Evolutionary conservation across 2,797 vertebrate genomes (phyloP).

Genomic region (Aldrovandia affinis): DNA sequence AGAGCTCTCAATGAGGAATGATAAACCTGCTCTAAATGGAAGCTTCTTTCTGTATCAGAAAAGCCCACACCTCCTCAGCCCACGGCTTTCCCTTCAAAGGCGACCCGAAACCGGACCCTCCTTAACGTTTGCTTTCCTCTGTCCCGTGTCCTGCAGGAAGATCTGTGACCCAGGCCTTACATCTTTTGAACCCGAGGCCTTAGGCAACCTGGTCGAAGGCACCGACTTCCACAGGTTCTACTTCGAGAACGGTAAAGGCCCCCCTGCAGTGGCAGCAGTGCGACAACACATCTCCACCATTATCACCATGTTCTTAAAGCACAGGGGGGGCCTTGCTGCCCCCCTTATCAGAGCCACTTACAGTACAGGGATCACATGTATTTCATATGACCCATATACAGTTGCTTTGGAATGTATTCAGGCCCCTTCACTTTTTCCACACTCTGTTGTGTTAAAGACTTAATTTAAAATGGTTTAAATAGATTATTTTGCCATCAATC

Average conservation of each 20-base stretch:
- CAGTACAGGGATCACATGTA: too few species aligned
- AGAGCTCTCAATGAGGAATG: background rate
- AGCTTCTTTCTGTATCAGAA: background rate
- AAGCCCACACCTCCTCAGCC: too few species aligned
- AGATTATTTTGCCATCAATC: too few species aligned
- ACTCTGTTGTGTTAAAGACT: too few species aligned
- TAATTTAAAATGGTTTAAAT: too few species aligned
- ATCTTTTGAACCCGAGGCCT: constrained; percentile 93
- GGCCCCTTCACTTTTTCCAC: too few species aligned
- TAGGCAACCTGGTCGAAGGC: constrained; percentile 96
- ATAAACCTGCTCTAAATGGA: background rate
- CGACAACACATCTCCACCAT: background rate
- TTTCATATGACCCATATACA: too few species aligned
- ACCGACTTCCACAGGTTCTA: constrained; percentile 98
- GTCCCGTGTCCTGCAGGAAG: constrained; percentile 73
- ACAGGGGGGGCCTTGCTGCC: too few species aligned
- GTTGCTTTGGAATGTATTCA: too few species aligned
- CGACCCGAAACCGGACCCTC: background rate
- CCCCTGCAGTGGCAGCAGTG: background rate
- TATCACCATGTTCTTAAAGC: too few species aligned
- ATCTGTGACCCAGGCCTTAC: constrained; percentile 96
- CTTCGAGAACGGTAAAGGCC: constrained; percentile 88
- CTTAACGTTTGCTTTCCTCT: background rate
- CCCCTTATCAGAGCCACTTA: too few species aligned
- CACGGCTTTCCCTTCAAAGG: background rate